Evolutionary conservation across 1,140 invertebrate genomes (phyloP).

Genomic region (Drosophila willistoni): DNA sequence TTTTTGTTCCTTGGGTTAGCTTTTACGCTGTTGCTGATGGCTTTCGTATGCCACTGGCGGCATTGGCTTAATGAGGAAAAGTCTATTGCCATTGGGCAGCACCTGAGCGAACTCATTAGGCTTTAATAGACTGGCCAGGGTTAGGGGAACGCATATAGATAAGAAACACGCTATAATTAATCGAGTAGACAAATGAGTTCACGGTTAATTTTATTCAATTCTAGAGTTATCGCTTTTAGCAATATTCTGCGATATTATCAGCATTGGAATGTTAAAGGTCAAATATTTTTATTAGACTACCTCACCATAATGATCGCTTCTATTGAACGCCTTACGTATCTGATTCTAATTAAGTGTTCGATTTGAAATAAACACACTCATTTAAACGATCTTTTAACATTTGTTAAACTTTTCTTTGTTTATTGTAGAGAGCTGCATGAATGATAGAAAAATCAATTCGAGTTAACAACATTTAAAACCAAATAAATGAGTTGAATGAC

Average conservation of each 20-base stretch:
- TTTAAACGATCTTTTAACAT: no score
- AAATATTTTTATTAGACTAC: no score
- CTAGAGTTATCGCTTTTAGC: conserved; percentile 18
- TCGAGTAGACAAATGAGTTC: conserved; percentile 36
- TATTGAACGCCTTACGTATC: no score
- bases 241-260: not conserved
- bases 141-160: conserved; percentile 25
- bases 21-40: not conserved
- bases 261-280: no score
- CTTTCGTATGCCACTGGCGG: conserved; percentile 11
- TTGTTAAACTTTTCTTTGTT: no score
- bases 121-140: conserved; percentile 56
- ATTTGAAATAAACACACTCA: no score
- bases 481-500: no score
- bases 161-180: conserved; percentile 34
- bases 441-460: no score
- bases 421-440: no score
- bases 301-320: no score
- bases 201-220: not conserved
- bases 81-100: conserved; percentile 47
- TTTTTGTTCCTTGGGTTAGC: conserved; percentile 1
- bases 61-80: conserved; percentile 56
- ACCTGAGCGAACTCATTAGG: conserved; percentile 56
- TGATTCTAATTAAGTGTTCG: no score
- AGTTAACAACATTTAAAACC: no score